phyloP scores from a whole-genome alignment of 2,888 invertebrate species.

The Coremacera marginata region DNA sequence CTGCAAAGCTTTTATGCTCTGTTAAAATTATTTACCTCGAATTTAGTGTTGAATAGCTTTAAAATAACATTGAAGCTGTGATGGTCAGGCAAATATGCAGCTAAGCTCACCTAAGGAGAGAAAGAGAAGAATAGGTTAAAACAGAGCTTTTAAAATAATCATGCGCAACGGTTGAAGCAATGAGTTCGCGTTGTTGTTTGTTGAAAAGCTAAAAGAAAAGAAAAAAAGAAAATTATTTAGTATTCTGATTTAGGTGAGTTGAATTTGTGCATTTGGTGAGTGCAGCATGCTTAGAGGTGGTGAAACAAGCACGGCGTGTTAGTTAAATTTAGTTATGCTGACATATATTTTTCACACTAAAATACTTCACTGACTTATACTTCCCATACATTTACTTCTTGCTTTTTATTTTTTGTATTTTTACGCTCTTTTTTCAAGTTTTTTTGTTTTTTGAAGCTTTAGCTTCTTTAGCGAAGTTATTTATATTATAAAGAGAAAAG shows the following conservation, averaged over 20 bases:
- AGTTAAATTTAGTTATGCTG: too few species aligned
- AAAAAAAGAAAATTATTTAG: conserved; percentile 51
- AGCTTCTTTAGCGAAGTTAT: too few species aligned
- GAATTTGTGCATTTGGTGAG: conserved; percentile 34
- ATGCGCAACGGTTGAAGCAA: background rate
- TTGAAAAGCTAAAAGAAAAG: conserved; percentile 44
- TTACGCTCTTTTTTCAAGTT: too few species aligned
- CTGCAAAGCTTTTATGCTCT: conserved; percentile 3
- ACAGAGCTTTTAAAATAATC: background rate
- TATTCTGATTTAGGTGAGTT: background rate
- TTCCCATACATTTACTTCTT: too few species aligned
- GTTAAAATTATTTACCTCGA: conserved; percentile 13
- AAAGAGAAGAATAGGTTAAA: conserved; percentile 48
- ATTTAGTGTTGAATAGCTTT: background rate
- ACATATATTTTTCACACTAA: background rate
- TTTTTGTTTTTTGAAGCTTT: too few species aligned
- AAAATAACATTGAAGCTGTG: background rate
- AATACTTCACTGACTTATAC: too few species aligned
- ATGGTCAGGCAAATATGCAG: background rate
- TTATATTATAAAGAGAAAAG: too few species aligned
- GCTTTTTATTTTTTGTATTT: too few species aligned
- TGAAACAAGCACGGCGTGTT: background rate
- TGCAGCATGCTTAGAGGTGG: background rate
- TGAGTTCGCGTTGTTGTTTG: conserved; percentile 39
- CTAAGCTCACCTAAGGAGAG: conserved; percentile 27